Evolutionary conservation across 2,797 vertebrate genomes (phyloP).

Genomic region (Rallus crepitans): DNA sequence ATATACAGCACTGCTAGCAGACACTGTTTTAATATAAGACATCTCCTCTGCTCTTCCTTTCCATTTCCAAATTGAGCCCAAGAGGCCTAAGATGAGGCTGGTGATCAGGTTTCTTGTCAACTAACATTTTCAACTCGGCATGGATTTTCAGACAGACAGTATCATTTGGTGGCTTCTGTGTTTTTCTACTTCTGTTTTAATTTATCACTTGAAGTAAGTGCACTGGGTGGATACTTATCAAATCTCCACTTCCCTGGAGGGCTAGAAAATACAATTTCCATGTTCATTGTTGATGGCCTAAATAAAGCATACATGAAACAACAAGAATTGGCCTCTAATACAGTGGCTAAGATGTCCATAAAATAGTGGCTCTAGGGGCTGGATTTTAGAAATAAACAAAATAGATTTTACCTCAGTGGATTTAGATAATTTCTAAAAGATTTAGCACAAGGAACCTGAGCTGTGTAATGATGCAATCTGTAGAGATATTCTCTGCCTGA

Average conservation of each 20-base stretch:
- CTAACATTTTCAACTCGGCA: conserved; percentile 76
- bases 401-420: conserved; percentile 61
- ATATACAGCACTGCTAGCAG: not conserved
- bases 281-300: conserved; percentile 79
- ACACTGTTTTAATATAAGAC: conserved; percentile 74
- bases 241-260: conserved; percentile 85
- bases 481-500: not conserved
- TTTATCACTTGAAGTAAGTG: conserved; percentile 87
- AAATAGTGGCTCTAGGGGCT: conserved; percentile 56
- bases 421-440: conserved; percentile 68
- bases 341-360: conserved; percentile 58
- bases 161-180: conserved; percentile 81
- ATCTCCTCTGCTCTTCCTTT: conserved; percentile 69
- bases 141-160: conserved; percentile 81
- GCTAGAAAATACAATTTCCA: conserved; percentile 81
- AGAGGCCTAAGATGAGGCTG: conserved; percentile 73
- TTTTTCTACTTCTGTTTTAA: conserved; percentile 83
- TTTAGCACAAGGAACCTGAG: conserved; percentile 56
- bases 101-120: conserved; percentile 80
- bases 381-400: conserved; percentile 63
- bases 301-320: conserved; percentile 72
- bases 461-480: not conserved
- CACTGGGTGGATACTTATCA: conserved; percentile 78
- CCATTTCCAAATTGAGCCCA: conserved; percentile 83
- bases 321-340: conserved; percentile 63